Base-by-base conservation (phyloP, 2,888 invertebrate species). In the Aspidapion aeneum region DNA sequence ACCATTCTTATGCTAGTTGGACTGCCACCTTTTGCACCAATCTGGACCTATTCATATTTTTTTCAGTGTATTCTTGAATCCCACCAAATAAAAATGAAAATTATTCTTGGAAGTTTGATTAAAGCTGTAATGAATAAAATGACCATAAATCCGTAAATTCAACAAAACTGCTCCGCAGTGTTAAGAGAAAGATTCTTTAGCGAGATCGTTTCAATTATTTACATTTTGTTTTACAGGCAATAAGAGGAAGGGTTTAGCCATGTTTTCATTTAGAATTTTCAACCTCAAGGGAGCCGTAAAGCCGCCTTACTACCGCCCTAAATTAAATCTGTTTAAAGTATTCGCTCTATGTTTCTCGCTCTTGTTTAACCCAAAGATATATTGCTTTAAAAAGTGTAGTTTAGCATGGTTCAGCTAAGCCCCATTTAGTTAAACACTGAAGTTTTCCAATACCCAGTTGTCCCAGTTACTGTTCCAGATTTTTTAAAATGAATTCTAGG, bases 231-330 rank as follows among this genome's bases (percentile, higher is more conserved):
- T 70, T 66, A 68, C 68, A 60, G 65, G 65, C 66, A 68, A 68
- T 72, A 74, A 35, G 74, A 72, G 73, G 73, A 74, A 73, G 73
- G 72, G 73, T 74, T 74, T 73, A n/a, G n/a, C n/a, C n/a, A n/a
- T 74, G 74, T 73, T 74, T 72, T 74, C 73, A 72, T 73, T 72
- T 71, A 72, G 70, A 73, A 70, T 69, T 70, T 69, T 65, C 67
- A 64, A 72, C 71, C 75, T 61, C 60, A 61, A 64, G 74, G 70
- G 70, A 70, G 18, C 60, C 61, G 60, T 70, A 74, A 75, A 74
- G 74, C 73, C 71, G 73, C 72, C 73, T 35, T 7, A 35, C 35
- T 3, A 12, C 70, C 68, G 64, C 70, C 67, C 70, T 71, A 70
- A 73, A 72, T 71, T 69, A 71, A 70, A 60, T 60, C 60, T 19